These are phyloP conservation scores for Anguilla megastoma DNA, from an alignment of 2,797 vertebrate genomes.

Conservation along the genomic window DNA sequence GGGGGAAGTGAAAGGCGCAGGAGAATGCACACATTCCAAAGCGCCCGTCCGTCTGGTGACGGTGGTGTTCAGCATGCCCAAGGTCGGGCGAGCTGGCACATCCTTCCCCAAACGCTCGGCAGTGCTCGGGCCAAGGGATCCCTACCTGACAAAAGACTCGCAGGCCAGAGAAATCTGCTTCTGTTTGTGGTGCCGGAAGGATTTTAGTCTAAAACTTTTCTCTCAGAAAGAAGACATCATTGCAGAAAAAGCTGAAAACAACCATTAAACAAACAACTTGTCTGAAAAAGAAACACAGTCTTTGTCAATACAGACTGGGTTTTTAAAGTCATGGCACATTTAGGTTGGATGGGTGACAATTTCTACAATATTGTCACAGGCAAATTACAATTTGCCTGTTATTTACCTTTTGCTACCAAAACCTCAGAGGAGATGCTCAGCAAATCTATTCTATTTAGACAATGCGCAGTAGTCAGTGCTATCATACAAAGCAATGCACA, in stretches of 20 bases:
- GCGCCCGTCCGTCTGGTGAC: neutral
- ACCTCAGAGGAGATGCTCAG: neutral
- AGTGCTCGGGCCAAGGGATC: neutral
- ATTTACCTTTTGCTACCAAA: neutral
- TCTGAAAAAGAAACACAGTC: neutral
- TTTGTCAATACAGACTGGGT: neutral
- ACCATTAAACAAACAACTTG: neutral
- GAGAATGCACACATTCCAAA: neutral
- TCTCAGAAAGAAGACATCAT: neutral
- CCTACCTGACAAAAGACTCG: neutral
- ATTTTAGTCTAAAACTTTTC: slow-evolving; percentile 16
- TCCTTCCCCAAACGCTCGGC: neutral
- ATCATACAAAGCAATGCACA: neutral
- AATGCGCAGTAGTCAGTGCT: neutral
- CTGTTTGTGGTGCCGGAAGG: neutral
- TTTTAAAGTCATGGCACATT: neutral
- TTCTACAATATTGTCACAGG: neutral
- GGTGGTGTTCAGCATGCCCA: neutral
- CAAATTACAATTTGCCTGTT: neutral
- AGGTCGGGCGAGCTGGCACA: neutral
- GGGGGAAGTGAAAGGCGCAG: neutral
- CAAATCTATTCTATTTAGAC: neutral
- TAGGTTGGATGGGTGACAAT: neutral
- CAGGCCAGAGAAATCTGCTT: neutral
- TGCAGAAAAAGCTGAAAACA: neutral